Conservation (phyloP, 2,888 invertebrate genomes). For the Monochamus alternatus region DNA sequence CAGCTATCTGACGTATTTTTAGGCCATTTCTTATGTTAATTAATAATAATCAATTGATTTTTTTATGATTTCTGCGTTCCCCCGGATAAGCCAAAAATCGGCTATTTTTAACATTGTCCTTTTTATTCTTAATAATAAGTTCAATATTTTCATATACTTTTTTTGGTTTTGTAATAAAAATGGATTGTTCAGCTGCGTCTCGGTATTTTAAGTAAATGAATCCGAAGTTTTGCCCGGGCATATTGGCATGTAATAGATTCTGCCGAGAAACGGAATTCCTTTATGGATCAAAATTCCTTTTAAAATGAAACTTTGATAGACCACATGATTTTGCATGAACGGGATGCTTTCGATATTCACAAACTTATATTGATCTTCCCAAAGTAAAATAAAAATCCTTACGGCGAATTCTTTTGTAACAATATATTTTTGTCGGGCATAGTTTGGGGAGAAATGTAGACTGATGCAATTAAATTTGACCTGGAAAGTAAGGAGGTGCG, state of each 20-base stretch:
- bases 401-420: conserved; percentile 48
- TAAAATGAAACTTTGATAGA: conserved; percentile 65
- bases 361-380: conserved; percentile 52
- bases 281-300: conserved; percentile 62
- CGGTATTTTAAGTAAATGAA: conserved; percentile 55
- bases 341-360: conserved; percentile 57
- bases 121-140: no score
- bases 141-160: no score
- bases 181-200: not conserved
- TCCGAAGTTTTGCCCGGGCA: conserved; percentile 53
- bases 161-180: no score
- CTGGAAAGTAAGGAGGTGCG: conserved; percentile 19
- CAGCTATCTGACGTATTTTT: no score
- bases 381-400: conserved; percentile 46
- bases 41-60: no score
- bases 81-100: no score
- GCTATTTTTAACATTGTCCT: no score
- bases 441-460: conserved; percentile 26
- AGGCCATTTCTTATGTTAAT: no score
- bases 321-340: conserved; percentile 64
- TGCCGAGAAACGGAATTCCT: conserved; percentile 61
- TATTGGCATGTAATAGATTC: conserved; percentile 60
- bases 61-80: no score
- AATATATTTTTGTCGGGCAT: conserved; percentile 27
- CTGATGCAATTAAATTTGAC: conserved; percentile 32